Evolutionary conservation across 2,797 vertebrate genomes (phyloP), one percentile per base, ranked within the genome.

Genomic region (Labeo calbasu): DNA sequence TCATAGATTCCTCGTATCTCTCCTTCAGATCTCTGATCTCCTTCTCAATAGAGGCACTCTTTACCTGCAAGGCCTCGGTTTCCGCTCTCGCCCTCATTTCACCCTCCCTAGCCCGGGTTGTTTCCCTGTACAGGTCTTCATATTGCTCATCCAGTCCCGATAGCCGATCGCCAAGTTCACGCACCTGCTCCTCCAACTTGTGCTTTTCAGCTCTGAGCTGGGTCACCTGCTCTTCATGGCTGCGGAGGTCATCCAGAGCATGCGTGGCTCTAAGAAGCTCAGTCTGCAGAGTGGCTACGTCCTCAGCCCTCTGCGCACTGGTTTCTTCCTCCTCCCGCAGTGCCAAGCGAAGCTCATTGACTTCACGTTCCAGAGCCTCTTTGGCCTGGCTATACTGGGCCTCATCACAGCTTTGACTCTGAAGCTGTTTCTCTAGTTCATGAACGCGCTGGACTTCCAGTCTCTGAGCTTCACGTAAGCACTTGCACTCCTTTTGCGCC

Each of bases 1-100:
- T 88, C 85, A 98, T 89, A 0, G 97, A 98, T 61, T 96, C 94
- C 40, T 99, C 96, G 0, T 97, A 98, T 57, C 96, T 91, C 43
- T 96, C 96, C 55, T 97, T 98, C 88, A 98, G 94, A 84, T 99
- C 97, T 75, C 92, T 86, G 28, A 99, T 96, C 89, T 99, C 98
- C 73, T 95, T 96, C 87, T 99, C 98, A 0, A 98, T 94, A 83
- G 92, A 93, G 1, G 87, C 89, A 10, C 95, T 95, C 66, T 95
- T 94, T 77, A 95, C 91, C 90, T 96, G 96, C 0, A 96, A 89
- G 0, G 90, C 77, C 79, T 96, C 95, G 83, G 94, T 96, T 87
- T 97, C 96, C 0, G 90, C 90, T 88, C 91, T 93, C 3, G 95
- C 92, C 23, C 90, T 86, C n/a, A 92, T 90, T 87, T 97, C 95